These are phyloP conservation scores for Melanogrammus aeglefinus DNA, from an alignment of 2,797 vertebrate genomes.

Conservation along the genomic window DNA sequence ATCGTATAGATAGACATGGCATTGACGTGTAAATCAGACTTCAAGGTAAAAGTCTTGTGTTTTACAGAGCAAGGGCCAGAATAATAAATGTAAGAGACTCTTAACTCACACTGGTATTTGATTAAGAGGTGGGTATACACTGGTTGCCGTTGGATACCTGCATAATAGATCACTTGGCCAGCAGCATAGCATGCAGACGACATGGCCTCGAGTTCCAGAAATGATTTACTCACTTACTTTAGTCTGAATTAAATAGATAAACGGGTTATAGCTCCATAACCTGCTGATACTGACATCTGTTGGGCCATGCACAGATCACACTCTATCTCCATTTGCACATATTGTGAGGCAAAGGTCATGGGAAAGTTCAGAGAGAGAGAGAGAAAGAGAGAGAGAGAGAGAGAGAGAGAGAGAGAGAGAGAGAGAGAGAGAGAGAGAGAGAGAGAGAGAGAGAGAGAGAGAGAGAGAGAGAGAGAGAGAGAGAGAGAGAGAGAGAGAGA, in stretches of 20 bases:
- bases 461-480: background rate
- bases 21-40: background rate
- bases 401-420: background rate
- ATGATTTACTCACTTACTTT: background rate
- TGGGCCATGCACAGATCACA: background rate
- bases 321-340: background rate
- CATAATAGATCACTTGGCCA: background rate
- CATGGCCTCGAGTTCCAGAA: background rate
- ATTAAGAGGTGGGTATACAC: background rate
- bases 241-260: background rate
- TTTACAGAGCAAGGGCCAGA: background rate
- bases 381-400: conserved; percentile 3
- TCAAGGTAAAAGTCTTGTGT: background rate
- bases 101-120: background rate
- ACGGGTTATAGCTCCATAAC: background rate
- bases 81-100: background rate
- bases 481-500: background rate
- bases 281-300: background rate
- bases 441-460: background rate
- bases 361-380: background rate
- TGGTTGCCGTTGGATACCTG: background rate
- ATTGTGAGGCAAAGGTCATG: conserved; percentile 1
- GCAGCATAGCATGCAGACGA: background rate
- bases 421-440: background rate
- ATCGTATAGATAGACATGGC: no score